Conservation (phyloP, 2,797 vertebrate genomes). For the Onychomys torridus region DNA sequence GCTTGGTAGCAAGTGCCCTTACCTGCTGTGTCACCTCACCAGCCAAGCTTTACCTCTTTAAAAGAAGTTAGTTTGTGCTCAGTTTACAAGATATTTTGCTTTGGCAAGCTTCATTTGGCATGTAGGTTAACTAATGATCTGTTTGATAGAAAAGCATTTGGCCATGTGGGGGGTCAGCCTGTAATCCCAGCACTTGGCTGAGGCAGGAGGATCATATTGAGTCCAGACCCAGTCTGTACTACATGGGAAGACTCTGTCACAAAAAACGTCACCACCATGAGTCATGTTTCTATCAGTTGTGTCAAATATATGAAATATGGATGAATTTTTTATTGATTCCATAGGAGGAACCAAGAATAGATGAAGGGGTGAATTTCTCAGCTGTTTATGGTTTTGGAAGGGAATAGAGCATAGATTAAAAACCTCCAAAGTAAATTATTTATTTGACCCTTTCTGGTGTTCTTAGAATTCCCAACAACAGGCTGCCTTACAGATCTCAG, state of each 20-base stretch:
- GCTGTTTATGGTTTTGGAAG: constrained; percentile 34
- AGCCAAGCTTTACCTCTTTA: constrained; percentile 9
- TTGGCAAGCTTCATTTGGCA: constrained; percentile 18
- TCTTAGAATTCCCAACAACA: constrained; percentile 61
- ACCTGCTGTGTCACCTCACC: not conserved
- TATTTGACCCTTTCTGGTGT: constrained; percentile 52
- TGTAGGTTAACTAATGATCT: constrained; percentile 42
- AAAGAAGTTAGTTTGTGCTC: constrained; percentile 53
- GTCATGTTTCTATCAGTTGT: constrained; percentile 41
- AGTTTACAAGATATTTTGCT: constrained; percentile 43
- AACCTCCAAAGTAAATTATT: constrained; percentile 46
- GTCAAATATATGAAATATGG: constrained; percentile 38
- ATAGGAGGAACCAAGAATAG: constrained; percentile 49
- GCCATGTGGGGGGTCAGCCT: not conserved
- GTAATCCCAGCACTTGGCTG: not conserved
- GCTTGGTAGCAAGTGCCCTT: not conserved
- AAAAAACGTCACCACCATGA: not conserved
- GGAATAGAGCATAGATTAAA: constrained; percentile 38
- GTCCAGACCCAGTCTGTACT: not conserved
- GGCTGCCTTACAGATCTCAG: not conserved
- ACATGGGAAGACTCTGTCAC: not conserved
- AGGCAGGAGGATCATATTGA: not conserved
- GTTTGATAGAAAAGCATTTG: constrained; percentile 62
- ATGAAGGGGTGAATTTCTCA: constrained; percentile 44
- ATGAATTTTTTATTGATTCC: constrained; percentile 49